phyloP scores from a whole-genome alignment of 2,888 invertebrate genomes.

The Dascillus cervinus region DNA sequence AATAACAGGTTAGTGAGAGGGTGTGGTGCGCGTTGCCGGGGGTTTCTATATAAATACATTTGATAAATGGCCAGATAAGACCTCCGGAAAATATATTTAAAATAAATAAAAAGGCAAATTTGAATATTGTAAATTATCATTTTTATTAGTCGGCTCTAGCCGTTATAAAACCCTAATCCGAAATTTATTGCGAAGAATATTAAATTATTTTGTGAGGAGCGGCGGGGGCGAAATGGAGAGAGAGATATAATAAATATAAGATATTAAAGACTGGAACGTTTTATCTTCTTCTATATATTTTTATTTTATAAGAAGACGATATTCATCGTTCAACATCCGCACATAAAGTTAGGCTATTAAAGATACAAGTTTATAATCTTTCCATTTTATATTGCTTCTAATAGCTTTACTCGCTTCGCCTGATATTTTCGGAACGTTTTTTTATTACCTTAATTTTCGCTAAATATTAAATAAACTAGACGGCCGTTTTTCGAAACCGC shows the following conservation, averaged over 20 bases:
- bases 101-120: no score
- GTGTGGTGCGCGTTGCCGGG: conserved; percentile 20
- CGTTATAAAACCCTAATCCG: conserved; percentile 44
- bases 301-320: conserved; percentile 38
- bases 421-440: conserved; percentile 14
- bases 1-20: conserved; percentile 31
- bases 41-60: conserved; percentile 27
- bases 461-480: no score
- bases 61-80: conserved; percentile 31
- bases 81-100: no score
- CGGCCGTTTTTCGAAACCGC: no score
- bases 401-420: conserved; percentile 15
- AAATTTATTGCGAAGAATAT: conserved; percentile 44
- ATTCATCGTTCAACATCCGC: conserved; percentile 41
- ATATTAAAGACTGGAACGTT: conserved; percentile 40
- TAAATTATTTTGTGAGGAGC: conserved; percentile 42
- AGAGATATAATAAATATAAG: conserved; percentile 42
- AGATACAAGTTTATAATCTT: conserved; percentile 44
- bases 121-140: conserved; percentile 44
- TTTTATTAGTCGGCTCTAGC: conserved; percentile 43
- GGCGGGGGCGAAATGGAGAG: no score
- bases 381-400: conserved; percentile 33
- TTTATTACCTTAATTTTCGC: no score
- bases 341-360: conserved; percentile 43
- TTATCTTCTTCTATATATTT: conserved; percentile 34